Percentiles rank a stretch among this genome's conserved stretches.
Evolutionary conservation across 2,113 vertebrate species (phyloP).

Genomic region (Centrocercus urophasianus): DNA sequence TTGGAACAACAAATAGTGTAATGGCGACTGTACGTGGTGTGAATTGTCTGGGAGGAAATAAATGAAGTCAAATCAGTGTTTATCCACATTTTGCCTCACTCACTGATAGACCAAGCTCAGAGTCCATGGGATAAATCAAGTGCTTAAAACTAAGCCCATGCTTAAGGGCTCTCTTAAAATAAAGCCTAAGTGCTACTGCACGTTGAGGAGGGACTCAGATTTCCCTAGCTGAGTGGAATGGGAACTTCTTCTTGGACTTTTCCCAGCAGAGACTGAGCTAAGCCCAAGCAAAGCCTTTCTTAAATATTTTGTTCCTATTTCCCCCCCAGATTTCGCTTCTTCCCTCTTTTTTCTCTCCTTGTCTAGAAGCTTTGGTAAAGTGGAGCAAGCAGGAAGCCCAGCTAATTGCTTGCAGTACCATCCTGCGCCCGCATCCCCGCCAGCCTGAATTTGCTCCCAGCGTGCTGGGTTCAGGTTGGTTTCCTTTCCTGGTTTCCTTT

Average conservation of each 20-base stretch:
- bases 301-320: background rate
- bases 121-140: background rate
- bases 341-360: background rate
- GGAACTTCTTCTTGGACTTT: background rate
- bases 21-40: background rate
- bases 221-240: background rate
- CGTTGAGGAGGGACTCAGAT: background rate
- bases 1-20: background rate
- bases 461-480: background rate
- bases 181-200: background rate
- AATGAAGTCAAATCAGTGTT: background rate
- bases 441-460: background rate
- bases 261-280: background rate
- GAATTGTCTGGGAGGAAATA: background rate
- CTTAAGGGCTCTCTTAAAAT: background rate
- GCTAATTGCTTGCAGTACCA: conserved; percentile 56
- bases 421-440: background rate
- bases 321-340: background rate
- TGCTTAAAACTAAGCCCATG: background rate
- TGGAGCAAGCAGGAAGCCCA: background rate
- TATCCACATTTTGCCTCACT: background rate
- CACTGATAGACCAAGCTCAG: background rate
- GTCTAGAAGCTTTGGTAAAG: background rate
- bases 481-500: background rate
- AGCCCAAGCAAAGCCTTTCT: background rate